Percentiles rank a stretch among this genome's conserved stretches.
Evolutionary conservation across 2,113 vertebrate species (phyloP).

Genomic region (Erinaceus europaeus): DNA sequence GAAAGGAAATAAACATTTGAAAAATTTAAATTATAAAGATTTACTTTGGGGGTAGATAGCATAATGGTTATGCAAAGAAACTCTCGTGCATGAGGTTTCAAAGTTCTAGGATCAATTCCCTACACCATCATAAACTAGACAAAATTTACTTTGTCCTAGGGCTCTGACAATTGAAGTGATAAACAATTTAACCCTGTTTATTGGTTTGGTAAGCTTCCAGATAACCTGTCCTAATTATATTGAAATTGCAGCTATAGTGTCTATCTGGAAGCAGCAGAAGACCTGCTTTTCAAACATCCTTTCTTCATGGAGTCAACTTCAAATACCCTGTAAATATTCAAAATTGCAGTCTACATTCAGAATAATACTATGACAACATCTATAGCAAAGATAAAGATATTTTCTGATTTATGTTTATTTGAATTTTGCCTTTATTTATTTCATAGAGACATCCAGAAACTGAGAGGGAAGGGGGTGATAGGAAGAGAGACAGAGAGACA

Average conservation of each 20-base stretch:
- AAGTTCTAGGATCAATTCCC: no score
- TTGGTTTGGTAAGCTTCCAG: slow-evolving; percentile 31
- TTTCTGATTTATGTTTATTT: not conserved
- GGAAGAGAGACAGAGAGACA: no score
- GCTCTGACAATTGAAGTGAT: not conserved
- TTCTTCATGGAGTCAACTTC: slow-evolving; percentile 20
- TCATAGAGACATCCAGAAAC: no score
- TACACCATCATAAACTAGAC: no score
- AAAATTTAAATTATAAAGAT: no score
- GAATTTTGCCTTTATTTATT: no score
- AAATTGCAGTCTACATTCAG: slow-evolving; percentile 24
- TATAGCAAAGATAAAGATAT: slow-evolving; percentile 43
- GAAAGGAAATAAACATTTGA: no score
- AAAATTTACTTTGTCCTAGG: no score
- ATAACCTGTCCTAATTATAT: slow-evolving; percentile 20
- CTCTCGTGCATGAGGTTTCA: no score
- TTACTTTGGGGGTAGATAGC: no score
- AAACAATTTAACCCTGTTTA: not conserved
- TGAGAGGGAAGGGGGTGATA: no score
- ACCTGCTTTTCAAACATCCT: slow-evolving; percentile 29
- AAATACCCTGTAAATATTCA: slow-evolving; percentile 10
- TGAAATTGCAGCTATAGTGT: not conserved
- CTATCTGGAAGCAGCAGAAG: slow-evolving; percentile 38
- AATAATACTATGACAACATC: slow-evolving; percentile 21
- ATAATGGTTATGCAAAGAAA: no score